Evolutionary conservation across 2,888 invertebrate genomes (phyloP).

Genomic region (Euplexia lucipara): DNA sequence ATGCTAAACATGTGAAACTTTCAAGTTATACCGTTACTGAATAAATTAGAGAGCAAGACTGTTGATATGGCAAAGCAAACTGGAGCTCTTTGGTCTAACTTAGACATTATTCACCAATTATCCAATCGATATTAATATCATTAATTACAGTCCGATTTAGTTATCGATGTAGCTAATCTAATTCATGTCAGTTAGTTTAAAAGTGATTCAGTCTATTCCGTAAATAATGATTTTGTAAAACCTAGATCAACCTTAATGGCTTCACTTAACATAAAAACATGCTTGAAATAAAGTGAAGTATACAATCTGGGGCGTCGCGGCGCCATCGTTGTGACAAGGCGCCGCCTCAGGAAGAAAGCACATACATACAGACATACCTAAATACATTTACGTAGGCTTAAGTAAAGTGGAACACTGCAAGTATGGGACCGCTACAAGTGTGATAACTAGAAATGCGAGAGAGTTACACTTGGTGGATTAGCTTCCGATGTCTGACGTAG

Average conservation of each 20-base stretch:
- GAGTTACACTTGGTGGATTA: conserved; percentile 37
- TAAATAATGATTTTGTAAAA: not conserved
- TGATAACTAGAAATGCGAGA: conserved; percentile 34
- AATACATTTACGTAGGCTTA: conserved; percentile 23
- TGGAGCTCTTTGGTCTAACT: not conserved
- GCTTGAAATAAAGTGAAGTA: conserved; percentile 23
- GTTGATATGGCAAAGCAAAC: not conserved
- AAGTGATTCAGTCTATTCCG: not conserved
- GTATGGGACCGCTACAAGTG: conserved; percentile 27
- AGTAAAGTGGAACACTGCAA: conserved; percentile 48
- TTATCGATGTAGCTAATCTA: not conserved
- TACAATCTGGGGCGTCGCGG: conserved; percentile 50
- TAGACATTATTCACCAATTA: not conserved
- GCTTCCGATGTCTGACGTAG: conserved; percentile 28
- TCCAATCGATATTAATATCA: not conserved
- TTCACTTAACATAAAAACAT: conserved; percentile 31
- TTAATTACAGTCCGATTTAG: not conserved
- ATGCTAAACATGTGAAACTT: conserved; percentile 9
- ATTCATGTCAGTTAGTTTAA: not conserved
- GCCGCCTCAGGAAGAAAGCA: conserved; percentile 34
- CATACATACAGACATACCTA: conserved; percentile 12
- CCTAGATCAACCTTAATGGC: conserved; percentile 1
- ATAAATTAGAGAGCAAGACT: not conserved
- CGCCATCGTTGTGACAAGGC: conserved; percentile 33
- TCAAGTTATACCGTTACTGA: conserved; percentile 18